Evolutionary conservation across 2,797 vertebrate genomes (phyloP).

Genomic region (Taeniopygia guttata): DNA sequence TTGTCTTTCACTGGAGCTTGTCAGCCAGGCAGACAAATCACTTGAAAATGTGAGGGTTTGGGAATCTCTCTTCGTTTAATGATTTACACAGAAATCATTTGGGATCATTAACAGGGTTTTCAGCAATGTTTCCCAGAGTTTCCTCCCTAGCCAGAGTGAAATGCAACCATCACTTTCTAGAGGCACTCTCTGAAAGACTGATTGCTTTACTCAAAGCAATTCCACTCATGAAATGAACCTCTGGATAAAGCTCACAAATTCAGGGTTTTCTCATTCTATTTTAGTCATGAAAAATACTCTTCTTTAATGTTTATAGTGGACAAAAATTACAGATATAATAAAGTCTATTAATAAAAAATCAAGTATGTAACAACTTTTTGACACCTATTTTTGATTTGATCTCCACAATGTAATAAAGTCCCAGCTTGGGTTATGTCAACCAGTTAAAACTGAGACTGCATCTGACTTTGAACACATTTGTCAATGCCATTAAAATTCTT

Average conservation of each 20-base stretch:
- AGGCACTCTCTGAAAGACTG: not conserved
- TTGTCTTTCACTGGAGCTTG: not conserved
- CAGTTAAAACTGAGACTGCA: constrained; percentile 17
- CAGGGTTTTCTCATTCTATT: not conserved
- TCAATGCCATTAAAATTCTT: not conserved
- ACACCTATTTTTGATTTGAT: constrained; percentile 15
- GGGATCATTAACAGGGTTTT: not conserved
- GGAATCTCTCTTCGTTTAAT: not conserved
- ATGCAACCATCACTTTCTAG: not conserved
- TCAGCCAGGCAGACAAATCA: not conserved
- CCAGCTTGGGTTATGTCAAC: constrained; percentile 22
- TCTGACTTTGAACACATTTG: not conserved
- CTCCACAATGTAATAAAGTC: not conserved
- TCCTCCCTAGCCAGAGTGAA: not conserved
- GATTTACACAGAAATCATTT: not conserved
- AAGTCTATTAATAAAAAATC: constrained; percentile 31
- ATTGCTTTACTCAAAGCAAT: not conserved
- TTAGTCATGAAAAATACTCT: not conserved
- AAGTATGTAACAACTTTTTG: not conserved
- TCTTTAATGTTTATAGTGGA: not conserved
- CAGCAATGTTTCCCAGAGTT: not conserved
- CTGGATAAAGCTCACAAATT: not conserved
- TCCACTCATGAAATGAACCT: not conserved
- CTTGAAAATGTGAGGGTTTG: not conserved
- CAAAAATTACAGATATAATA: not conserved